Base-by-base conservation (phyloP, 2,888 invertebrate species). In the Tenthredo livida region DNA sequence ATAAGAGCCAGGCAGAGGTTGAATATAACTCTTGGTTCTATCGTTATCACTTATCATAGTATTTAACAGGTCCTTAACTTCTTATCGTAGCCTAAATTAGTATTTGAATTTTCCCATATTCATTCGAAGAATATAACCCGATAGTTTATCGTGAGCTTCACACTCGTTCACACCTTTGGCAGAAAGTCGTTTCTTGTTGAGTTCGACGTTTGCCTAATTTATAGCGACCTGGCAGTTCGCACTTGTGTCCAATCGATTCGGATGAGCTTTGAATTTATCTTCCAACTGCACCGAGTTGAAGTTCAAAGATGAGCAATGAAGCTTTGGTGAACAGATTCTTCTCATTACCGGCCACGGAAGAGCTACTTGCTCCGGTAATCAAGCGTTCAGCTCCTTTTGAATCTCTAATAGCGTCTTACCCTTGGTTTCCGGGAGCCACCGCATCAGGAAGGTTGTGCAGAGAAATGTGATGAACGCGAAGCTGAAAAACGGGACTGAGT, bases 311-410 rank as follows among this genome's bases (percentile, higher is more conserved):
- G 47, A 15, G 15, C 47, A 47, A 47, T 47, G 4, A 47, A 15
- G 15, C 4, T 72, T 86, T 58, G n/a, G 7, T n/a, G 6, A 21
- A 25, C 25, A n/a, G 21, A 21, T 6, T n/a, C 25, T 61, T 25
- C n/a, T 61, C 21, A 9, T 9, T 21, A 2, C 61, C 10, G 9
- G 21, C 10, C 10, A 61, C 37, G 37, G 37, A 37, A 37, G 37
- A 37, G 37, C 37, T 37, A 37, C 6, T 37, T 37, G 37, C 37
- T 7, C 37, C 37, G 7, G 37, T 7, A 37, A 37, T 70, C 70
- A 29, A 17, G 33, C 33, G 70, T 43, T 40, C 21, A 73, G 94
- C 1, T 89, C 82, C 84, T 86, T 87, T 84, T 90, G 91, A 77
- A 91, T 91, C 84, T 91, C 88, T 6, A 86, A 37, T 37, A 37